These are phyloP conservation scores for Idris sp. DNA, from an alignment of 1,140 invertebrate species.

Conservation along the genomic window DNA sequence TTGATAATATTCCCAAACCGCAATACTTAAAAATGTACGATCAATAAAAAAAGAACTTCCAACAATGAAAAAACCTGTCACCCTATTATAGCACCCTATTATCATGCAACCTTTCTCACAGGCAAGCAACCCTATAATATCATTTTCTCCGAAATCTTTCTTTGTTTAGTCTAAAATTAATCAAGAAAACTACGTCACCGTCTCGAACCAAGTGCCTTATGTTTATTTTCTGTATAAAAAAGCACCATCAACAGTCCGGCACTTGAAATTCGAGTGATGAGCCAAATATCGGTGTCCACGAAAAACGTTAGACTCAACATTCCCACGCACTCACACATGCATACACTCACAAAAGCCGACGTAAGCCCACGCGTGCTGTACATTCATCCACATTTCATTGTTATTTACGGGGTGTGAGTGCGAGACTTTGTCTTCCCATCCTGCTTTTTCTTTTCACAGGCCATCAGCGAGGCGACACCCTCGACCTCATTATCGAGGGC, in stretches of 20 bases:
- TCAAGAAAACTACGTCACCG: conserved; percentile 31
- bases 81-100: background rate
- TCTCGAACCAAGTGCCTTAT: conserved; percentile 1
- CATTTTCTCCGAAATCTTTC: conserved; percentile 8
- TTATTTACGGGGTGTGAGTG: conserved; percentile 45
- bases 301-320: conserved; percentile 43
- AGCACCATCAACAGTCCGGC: conserved; percentile 27
- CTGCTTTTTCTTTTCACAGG: conserved; percentile 46
- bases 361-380: conserved; percentile 48
- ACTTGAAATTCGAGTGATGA: conserved; percentile 8
- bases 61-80: conserved; percentile 3
- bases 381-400: conserved; percentile 55
- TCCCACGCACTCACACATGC: conserved; percentile 53
- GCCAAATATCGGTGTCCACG: conserved; percentile 28
- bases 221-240: conserved; percentile 34
- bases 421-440: conserved; percentile 45
- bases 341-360: conserved; percentile 27
- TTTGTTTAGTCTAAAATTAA: conserved; percentile 25
- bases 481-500: conserved; percentile 66
- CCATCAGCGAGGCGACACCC: conserved; percentile 62
- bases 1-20: no score
- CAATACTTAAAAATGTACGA: no score
- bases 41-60: no score
- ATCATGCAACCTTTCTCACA: conserved; percentile 6
- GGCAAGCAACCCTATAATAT: background rate